Base-by-base conservation (phyloP, 2,888 invertebrate species). In the Drosophila ezoana region DNA sequence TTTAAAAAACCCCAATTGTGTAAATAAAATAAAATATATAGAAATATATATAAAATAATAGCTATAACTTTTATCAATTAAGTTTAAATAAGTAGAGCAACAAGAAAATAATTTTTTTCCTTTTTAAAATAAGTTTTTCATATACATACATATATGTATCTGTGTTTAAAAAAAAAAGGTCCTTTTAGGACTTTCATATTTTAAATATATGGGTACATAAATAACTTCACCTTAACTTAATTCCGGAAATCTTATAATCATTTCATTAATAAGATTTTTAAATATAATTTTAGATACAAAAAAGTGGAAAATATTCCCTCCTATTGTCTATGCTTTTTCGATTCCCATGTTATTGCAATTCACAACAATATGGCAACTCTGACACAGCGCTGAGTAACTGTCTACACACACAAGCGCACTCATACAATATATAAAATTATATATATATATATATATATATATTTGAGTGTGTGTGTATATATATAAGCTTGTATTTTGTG, bases 341-440 rank as follows among this genome's bases (percentile, higher is more conserved):
- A 59, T 62, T 62, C 37, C 14, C 38, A 58, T 44, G 45, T 49
- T 28, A 35, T 53, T 53, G 13, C 38, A 51, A 62, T 57, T 53
- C 32, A 60, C 6, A 49, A 53, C 72, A 59, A 28, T 83, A 54
- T 83, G 85, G 85, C 85, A 89, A 81, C 85, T 45, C 89, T 69
- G 33, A 8, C 5, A 16, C 64, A 53, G 47, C 54, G 71, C 89
- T 88, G 85, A 83, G 80, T 83, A 88, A 83, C 85, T 79, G 85
- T 81, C 87, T 81, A 73, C 70, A 73, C 54, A 68, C 49, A 51
- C 45, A 60, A 37, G 38, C 40, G 13, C 16, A 28, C 28, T 16
- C 51, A 47, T 16, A 53, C 11, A 54, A 14, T 37, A 61, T 44
- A 59, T 56, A 51, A 49, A 35, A 58, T 18, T 47, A 41, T 49